phyloP scores from a whole-genome alignment of 2,888 invertebrate genomes.

The Chrysolina oricalcia region DNA sequence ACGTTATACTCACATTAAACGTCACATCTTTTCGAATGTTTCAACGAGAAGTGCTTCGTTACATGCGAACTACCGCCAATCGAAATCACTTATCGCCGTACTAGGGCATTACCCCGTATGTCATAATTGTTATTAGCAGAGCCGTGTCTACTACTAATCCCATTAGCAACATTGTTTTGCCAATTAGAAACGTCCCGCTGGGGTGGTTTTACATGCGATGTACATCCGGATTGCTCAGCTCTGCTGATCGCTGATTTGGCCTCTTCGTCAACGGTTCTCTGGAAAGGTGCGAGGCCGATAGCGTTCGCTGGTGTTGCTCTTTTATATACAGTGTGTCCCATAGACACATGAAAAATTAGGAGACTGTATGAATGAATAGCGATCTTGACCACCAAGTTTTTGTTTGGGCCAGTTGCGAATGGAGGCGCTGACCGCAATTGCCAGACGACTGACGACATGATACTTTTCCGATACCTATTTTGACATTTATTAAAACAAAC shows the following conservation, averaged over 20 bases:
- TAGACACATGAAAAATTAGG: too few relatives aligned
- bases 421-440: too few relatives aligned
- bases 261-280: not conserved
- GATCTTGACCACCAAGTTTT: too few relatives aligned
- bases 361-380: too few relatives aligned
- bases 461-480: too few relatives aligned
- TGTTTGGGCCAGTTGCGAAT: too few relatives aligned
- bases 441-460: too few relatives aligned
- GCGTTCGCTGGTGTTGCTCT: not conserved
- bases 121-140: slow-evolving; percentile 25
- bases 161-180: slow-evolving; percentile 42
- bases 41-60: not conserved
- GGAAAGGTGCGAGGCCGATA: not conserved
- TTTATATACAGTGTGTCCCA: too few relatives aligned
- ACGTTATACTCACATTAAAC: not conserved
- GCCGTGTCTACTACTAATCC: slow-evolving; percentile 34
- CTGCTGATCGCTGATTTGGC: slow-evolving; percentile 8
- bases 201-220: slow-evolving; percentile 40
- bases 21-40: not conserved
- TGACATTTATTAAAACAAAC: too few relatives aligned
- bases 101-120: slow-evolving; percentile 24
- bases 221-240: slow-evolving; percentile 35
- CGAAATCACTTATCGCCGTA: slow-evolving; percentile 19
- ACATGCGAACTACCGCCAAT: slow-evolving; percentile 30
- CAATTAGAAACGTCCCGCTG: slow-evolving; percentile 42